Evolutionary conservation across 92 coral and sea anemone species (phyloP).

Genomic region (Palythoa grandis): DNA sequence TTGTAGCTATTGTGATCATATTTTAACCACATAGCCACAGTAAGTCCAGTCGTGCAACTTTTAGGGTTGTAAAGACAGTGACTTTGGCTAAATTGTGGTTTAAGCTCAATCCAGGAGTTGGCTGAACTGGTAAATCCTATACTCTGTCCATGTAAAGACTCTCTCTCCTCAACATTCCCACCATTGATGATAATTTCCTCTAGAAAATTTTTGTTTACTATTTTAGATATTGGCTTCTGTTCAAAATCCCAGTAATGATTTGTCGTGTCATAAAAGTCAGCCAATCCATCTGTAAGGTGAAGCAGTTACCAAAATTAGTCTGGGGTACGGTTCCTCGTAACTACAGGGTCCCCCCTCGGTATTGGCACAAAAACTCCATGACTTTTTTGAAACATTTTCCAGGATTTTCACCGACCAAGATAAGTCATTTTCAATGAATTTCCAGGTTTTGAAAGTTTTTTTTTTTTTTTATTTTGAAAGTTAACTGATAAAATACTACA

Average conservation of each 20-base stretch:
- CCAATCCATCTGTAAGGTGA: constrained; percentile 26
- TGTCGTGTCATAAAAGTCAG: constrained; percentile 19
- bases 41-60: constrained; percentile 49
- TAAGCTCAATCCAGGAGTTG: constrained; percentile 55
- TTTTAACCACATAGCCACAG: constrained; percentile 62
- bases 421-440: no score
- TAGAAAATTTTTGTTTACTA: constrained; percentile 38
- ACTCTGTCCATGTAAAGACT: constrained; percentile 8
- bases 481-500: not conserved
- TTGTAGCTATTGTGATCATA: not conserved
- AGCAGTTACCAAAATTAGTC: not conserved
- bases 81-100: not conserved
- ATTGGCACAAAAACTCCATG: no score
- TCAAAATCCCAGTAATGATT: constrained; percentile 80
- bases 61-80: constrained; percentile 67
- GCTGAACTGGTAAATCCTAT: not conserved
- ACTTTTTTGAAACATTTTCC: no score
- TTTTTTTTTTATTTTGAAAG: no score
- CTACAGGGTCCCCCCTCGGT: not conserved
- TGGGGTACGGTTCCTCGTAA: not conserved
- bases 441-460: no score
- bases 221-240: constrained; percentile 31
- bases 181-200: constrained; percentile 18
- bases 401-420: no score
- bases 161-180: not conserved